These are phyloP conservation scores for Dolomedes plantarius DNA, from an alignment of 2,888 invertebrate species.

Conservation along the genomic window DNA sequence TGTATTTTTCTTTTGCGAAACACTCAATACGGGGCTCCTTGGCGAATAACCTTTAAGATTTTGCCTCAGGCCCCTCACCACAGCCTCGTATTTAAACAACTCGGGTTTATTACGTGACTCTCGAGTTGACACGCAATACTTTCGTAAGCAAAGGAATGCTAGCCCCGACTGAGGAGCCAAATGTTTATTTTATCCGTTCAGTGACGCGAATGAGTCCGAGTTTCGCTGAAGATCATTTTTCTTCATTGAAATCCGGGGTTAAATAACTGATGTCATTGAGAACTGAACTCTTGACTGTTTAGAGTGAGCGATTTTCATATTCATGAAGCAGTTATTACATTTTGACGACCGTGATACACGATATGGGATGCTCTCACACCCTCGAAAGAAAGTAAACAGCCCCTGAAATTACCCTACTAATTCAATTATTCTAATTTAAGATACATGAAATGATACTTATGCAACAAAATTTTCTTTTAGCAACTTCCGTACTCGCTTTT, in stretches of 20 bases:
- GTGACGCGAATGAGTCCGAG: constrained; percentile 25
- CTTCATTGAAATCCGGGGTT: constrained; percentile 51
- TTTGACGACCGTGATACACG: constrained; percentile 23
- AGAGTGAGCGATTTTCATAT: constrained; percentile 39
- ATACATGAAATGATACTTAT: no score
- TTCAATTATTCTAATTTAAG: no score
- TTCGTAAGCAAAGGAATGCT: constrained; percentile 43
- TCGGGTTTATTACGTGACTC: constrained; percentile 63
- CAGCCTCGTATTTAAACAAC: constrained; percentile 64
- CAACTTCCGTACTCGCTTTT: no score
- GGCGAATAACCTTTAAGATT: constrained; percentile 66
- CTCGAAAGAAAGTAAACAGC: no score
- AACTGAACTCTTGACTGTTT: constrained; percentile 39
- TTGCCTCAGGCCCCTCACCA: constrained; percentile 30
- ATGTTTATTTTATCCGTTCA: constrained; percentile 26
- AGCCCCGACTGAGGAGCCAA: constrained; percentile 24
- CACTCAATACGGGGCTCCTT: constrained; percentile 54
- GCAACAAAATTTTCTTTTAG: no score
- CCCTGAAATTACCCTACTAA: no score
- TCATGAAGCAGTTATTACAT: constrained; percentile 41
- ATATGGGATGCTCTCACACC: constrained; percentile 13
- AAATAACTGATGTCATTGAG: constrained; percentile 58
- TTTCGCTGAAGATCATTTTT: constrained; percentile 28
- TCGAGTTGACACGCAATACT: constrained; percentile 63
- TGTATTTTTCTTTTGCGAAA: constrained; percentile 48